phyloP scores from a whole-genome alignment of 2,113 vertebrate genomes.

The Ochotona princeps region DNA sequence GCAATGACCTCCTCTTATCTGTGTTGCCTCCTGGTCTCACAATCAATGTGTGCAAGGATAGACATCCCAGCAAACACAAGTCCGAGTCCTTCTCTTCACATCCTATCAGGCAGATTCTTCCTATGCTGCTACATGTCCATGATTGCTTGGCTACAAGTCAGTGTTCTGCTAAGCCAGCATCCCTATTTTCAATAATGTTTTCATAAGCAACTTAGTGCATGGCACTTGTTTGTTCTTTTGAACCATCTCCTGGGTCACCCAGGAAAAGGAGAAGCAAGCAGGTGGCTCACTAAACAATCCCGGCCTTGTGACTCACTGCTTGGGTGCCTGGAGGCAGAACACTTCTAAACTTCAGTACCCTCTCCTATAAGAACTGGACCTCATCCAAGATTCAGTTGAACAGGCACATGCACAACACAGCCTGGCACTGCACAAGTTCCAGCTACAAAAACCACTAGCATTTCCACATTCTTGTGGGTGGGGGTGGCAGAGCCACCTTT shows the following conservation, averaged over 20 bases:
- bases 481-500: too few relatives aligned
- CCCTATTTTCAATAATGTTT: not conserved
- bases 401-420: not conserved
- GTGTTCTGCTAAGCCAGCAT: not conserved
- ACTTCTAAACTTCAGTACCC: not conserved
- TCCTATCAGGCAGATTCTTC: not conserved
- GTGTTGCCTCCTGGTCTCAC: not conserved
- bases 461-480: not conserved
- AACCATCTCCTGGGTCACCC: not conserved
- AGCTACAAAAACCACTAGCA: accelerated
- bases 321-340: not conserved
- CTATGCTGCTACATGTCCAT: too few relatives aligned
- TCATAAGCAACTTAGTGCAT: not conserved
- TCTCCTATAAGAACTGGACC: accelerated
- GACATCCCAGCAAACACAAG: not conserved
- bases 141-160: not conserved
- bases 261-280: not conserved
- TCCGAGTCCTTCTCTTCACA: not conserved
- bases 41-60: accelerated
- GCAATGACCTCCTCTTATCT: not conserved
- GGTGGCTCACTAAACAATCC: not conserved
- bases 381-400: not conserved
- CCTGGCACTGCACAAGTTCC: not conserved
- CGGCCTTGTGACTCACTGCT: not conserved
- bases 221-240: not conserved